Evolutionary conservation across 2,797 vertebrate genomes (phyloP).

Genomic region (Pteropus rufus): DNA sequence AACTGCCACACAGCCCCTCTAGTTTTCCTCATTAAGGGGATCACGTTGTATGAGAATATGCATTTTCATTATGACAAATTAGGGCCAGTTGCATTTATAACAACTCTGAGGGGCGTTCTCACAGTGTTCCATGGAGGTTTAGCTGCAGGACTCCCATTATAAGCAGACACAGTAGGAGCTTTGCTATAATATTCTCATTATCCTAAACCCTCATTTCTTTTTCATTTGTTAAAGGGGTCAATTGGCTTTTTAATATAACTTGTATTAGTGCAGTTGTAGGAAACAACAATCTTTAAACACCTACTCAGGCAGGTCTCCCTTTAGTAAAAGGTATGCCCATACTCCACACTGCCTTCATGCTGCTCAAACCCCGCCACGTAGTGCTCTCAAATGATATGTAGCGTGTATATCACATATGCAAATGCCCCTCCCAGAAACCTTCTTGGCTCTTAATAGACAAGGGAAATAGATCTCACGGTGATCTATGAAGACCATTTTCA

Average conservation of each 20-base stretch:
- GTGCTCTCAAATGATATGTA: no score
- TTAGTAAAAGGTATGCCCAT: background rate
- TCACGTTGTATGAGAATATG: background rate
- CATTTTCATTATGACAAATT: background rate
- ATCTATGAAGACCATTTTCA: background rate
- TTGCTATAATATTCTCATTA: constrained; percentile 34
- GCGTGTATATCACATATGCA: background rate
- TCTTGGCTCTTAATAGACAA: background rate
- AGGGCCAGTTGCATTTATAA: background rate
- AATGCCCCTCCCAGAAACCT: background rate
- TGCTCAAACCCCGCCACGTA: background rate
- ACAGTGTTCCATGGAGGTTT: background rate
- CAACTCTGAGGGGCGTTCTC: background rate
- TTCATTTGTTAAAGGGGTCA: constrained; percentile 43
- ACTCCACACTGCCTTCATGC: background rate
- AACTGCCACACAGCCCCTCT: background rate
- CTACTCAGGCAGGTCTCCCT: background rate
- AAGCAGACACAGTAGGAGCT: background rate
- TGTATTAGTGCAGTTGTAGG: background rate
- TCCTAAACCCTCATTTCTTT: constrained; percentile 30
- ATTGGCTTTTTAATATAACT: background rate
- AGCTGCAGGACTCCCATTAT: background rate
- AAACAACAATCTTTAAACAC: background rate
- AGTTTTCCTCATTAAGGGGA: background rate
- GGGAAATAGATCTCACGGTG: background rate